A percentile compares a stretch with the other conserved stretches of the same genome.
These are phyloP conservation scores for Alexandromys oeconomus DNA, from an alignment of 2,797 vertebrate genomes.

Conservation along the genomic window DNA sequence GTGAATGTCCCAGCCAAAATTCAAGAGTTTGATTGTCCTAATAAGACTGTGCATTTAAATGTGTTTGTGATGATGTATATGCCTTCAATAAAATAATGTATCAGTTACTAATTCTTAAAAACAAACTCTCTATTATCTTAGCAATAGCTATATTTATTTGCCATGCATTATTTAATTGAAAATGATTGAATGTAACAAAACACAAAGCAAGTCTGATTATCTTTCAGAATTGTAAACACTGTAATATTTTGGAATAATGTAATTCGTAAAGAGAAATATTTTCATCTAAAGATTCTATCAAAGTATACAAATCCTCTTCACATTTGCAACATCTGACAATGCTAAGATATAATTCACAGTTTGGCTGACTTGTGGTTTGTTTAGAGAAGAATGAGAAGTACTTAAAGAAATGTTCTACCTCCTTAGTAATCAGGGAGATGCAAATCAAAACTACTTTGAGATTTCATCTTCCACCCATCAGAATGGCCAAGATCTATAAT, in stretches of 20 bases:
- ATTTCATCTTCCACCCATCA: background rate
- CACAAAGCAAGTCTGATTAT: background rate
- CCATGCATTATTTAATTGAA: background rate
- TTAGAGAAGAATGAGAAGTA: background rate
- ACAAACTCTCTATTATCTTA: background rate
- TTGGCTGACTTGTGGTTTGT: background rate
- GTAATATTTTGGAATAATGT: slow-evolving; percentile 36
- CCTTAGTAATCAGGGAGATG: background rate
- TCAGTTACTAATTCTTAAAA: background rate
- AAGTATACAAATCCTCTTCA: background rate
- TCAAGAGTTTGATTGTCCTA: slow-evolving; percentile 45
- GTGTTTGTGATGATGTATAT: background rate
- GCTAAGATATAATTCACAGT: background rate
- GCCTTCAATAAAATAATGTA: slow-evolving; percentile 13
- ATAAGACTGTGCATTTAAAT: background rate
- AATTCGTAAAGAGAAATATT: slow-evolving; percentile 3
- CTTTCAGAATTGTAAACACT: background rate
- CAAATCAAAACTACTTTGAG: background rate
- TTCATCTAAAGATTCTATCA: background rate
- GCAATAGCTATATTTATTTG: slow-evolving; percentile 27
- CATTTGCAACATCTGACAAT: background rate
- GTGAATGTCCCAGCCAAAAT: slow-evolving; percentile 34
- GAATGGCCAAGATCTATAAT: background rate
- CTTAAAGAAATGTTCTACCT: background rate
- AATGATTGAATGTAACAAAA: background rate